These are phyloP conservation scores for Drosophila melanica DNA, from an alignment of 1,140 invertebrate species.

Conservation along the genomic window DNA sequence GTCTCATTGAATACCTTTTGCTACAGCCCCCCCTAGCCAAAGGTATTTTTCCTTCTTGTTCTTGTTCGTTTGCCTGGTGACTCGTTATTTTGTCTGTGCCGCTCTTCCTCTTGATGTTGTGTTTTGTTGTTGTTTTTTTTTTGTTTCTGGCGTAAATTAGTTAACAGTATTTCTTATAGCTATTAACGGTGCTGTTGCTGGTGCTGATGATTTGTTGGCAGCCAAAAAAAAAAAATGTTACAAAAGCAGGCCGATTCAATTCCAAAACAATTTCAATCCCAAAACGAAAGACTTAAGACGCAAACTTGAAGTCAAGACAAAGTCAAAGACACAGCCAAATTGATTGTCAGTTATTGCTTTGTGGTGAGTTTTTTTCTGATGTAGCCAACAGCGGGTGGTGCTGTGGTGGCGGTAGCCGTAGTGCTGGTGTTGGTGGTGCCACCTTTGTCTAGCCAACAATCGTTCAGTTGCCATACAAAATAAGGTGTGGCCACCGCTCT, in stretches of 20 bases:
- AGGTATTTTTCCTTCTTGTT: conserved; percentile 10
- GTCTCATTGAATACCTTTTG: conserved; percentile 67
- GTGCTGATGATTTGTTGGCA: conserved; percentile 68
- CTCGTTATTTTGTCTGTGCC: conserved; percentile 62
- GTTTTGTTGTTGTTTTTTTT: conserved; percentile 28
- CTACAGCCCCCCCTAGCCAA: conserved; percentile 33
- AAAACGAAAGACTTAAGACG: conserved; percentile 76
- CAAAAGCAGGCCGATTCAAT: conserved; percentile 68
- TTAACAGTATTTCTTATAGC: conserved; percentile 78
- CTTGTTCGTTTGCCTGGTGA: conserved; percentile 39
- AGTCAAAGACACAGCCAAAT: conserved; percentile 57
- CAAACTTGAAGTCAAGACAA: conserved; percentile 69
- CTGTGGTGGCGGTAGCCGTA: not conserved
- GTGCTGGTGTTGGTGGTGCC: not conserved
- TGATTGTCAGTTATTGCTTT: conserved; percentile 75
- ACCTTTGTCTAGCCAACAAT: conserved; percentile 41
- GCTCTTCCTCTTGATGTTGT: conserved; percentile 37
- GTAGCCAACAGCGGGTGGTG: conserved; percentile 29
- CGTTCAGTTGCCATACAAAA: conserved; percentile 25
- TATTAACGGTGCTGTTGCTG: conserved; percentile 63
- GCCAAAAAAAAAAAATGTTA: conserved; percentile 14
- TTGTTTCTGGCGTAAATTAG: conserved; percentile 67
- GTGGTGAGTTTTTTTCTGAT: conserved; percentile 34
- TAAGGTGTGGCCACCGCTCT: conserved; percentile 64
- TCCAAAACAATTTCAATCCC: conserved; percentile 43